phyloP scores from a whole-genome alignment of 1,140 invertebrate genomes.

The Elymnias hypermnestra region DNA sequence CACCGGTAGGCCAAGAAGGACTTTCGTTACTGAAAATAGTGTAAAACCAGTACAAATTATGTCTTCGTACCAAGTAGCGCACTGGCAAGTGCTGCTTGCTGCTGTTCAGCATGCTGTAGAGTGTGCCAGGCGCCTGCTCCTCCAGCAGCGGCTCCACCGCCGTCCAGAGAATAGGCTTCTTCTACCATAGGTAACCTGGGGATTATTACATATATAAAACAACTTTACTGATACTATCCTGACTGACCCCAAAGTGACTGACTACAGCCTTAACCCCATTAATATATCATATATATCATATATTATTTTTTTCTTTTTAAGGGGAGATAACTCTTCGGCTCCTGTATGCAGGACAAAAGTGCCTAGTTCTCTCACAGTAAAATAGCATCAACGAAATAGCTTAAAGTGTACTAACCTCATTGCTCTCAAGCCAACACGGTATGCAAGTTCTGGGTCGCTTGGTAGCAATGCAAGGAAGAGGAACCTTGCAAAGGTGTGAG shows the following conservation, averaged over 20 bases:
- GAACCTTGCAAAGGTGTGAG: conserved; percentile 89
- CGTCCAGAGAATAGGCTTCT: conserved; percentile 81
- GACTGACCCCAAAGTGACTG: no score
- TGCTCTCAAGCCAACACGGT: conserved; percentile 79
- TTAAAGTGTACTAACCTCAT: conserved; percentile 75
- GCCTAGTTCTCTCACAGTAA: no score
- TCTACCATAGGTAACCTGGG: conserved; percentile 85
- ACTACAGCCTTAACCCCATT: no score
- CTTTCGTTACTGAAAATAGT: no score
- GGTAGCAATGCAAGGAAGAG: conserved; percentile 85
- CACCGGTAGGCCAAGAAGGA: no score
- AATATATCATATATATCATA: no score
- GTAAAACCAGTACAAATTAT: no score
- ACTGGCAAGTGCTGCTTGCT: conserved; percentile 87
- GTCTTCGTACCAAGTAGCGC: conserved; percentile 85
- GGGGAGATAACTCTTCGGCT: no score
- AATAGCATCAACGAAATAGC: no score
- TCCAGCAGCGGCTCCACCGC: conserved; percentile 61
- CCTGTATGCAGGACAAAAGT: no score
- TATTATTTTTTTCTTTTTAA: no score
- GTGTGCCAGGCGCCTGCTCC: conserved; percentile 65
- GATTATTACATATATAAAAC: background rate
- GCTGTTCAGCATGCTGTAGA: conserved; percentile 85
- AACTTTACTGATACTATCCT: background rate
- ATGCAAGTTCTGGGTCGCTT: conserved; percentile 86